Conservation (phyloP, 1,140 invertebrate genomes). For the Zophobas atratus region DNA sequence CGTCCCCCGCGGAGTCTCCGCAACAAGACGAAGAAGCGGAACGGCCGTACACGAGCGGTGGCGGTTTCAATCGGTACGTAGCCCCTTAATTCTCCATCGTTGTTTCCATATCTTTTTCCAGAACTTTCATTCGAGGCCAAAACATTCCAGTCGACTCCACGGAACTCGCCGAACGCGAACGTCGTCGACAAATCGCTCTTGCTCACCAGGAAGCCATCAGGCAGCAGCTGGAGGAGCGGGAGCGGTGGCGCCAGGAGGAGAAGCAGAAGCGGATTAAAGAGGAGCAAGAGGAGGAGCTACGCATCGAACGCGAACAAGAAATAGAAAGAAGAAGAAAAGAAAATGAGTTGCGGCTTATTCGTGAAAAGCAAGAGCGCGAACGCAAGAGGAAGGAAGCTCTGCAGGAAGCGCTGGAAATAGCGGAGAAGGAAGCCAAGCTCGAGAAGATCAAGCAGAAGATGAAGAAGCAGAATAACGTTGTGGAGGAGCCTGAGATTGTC, state of each 20-base stretch:
- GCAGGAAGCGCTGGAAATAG: conserved; percentile 75
- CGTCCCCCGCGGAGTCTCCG: conserved; percentile 65
- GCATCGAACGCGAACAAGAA: conserved; percentile 77
- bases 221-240: conserved; percentile 80
- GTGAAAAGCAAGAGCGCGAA: conserved; percentile 75
- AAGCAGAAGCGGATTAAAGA: conserved; percentile 74
- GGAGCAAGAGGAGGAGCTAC: conserved; percentile 78
- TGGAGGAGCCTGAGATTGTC: conserved; percentile 37
- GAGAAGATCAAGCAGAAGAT: conserved; percentile 71
- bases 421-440: conserved; percentile 73
- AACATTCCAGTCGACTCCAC: conserved; percentile 80
- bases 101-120: conserved; percentile 50
- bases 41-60: conserved; percentile 63
- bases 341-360: conserved; percentile 71
- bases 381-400: conserved; percentile 74
- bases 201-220: conserved; percentile 82
- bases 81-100: background rate
- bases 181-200: conserved; percentile 78
- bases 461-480: conserved; percentile 57
- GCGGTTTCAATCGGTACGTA: conserved; percentile 59
- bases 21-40: conserved; percentile 63
- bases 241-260: conserved; percentile 77
- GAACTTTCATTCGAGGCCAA: conserved; percentile 76
- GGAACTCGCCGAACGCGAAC: conserved; percentile 78
- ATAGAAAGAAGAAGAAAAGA: conserved; percentile 75